Conservation (phyloP, 2,113 vertebrate species). For the Helogale parvula region DNA sequence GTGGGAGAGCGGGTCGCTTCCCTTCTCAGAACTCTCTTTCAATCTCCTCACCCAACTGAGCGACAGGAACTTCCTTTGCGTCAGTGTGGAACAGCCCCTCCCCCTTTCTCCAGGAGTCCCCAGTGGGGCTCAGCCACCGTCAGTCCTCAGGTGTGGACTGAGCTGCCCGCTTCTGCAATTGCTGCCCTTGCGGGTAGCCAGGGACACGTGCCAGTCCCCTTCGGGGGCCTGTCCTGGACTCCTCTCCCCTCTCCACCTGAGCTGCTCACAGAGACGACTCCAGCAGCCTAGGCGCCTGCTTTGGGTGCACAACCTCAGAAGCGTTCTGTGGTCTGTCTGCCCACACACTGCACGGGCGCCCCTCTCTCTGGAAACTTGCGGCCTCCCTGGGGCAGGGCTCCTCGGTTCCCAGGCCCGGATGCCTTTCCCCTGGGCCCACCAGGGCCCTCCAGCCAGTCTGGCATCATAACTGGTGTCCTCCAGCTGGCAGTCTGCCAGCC, state of each 20-base stretch:
- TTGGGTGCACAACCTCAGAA: neutral
- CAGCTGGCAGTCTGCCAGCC: neutral
- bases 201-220: neutral
- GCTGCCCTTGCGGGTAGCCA: neutral
- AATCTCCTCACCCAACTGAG: neutral
- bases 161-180: neutral
- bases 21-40: neutral
- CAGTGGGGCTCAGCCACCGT: rapidly evolving
- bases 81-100: neutral
- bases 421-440: neutral
- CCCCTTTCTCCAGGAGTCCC: neutral
- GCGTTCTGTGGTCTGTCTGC: neutral
- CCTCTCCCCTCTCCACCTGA: neutral
- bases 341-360: rapidly evolving
- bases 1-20: neutral
- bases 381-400: neutral
- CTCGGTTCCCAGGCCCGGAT: too few relatives aligned
- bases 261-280: neutral
- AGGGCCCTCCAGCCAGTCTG: too few relatives aligned
- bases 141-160: neutral
- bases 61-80: neutral
- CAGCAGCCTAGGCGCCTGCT: neutral
- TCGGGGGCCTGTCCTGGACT: neutral
- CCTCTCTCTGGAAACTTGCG: neutral
- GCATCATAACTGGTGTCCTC: too few relatives aligned